phyloP scores from a whole-genome alignment of 2,113 vertebrate species.

The Megaleporinus macrocephalus region DNA sequence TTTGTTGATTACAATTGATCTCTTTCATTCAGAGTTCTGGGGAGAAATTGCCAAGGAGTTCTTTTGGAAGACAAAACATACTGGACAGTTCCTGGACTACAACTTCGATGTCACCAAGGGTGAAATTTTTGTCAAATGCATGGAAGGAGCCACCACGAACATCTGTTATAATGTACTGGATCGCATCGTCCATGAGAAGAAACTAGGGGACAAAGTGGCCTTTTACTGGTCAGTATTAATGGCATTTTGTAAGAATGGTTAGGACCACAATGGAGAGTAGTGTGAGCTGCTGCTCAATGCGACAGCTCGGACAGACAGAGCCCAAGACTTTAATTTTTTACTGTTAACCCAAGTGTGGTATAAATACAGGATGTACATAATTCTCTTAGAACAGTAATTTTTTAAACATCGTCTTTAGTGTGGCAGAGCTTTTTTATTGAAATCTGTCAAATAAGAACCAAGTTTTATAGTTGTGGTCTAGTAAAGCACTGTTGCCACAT shows the following conservation, averaged over 20 bases:
- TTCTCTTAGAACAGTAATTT: too few species aligned
- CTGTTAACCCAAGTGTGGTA: too few species aligned
- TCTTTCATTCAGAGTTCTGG: slow-evolving; percentile 88
- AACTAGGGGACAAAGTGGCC: slow-evolving; percentile 91
- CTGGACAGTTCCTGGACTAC: slow-evolving; percentile 86
- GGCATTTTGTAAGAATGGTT: slow-evolving; percentile 4
- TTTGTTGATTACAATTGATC: background rate
- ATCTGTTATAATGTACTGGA: slow-evolving; percentile 97
- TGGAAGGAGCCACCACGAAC: slow-evolving; percentile 97
- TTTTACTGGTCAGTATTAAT: slow-evolving; percentile 88
- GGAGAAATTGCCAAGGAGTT: slow-evolving; percentile 89
- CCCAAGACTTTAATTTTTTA: too few species aligned
- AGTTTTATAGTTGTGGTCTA: too few species aligned
- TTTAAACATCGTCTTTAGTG: too few species aligned
- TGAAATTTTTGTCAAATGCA: slow-evolving; percentile 90
- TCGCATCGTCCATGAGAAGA: slow-evolving; percentile 87
- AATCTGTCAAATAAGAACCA: too few species aligned
- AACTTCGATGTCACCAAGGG: slow-evolving; percentile 97
- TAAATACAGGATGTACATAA: too few species aligned
- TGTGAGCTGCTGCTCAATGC: background rate
- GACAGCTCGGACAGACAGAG: background rate
- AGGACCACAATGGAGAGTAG: background rate
- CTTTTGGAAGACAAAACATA: slow-evolving; percentile 89
- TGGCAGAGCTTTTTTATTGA: too few species aligned
- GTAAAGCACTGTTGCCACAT: too few species aligned